Base-by-base conservation (phyloP, 2,113 vertebrate genomes). In the Spermophilus dauricus region DNA sequence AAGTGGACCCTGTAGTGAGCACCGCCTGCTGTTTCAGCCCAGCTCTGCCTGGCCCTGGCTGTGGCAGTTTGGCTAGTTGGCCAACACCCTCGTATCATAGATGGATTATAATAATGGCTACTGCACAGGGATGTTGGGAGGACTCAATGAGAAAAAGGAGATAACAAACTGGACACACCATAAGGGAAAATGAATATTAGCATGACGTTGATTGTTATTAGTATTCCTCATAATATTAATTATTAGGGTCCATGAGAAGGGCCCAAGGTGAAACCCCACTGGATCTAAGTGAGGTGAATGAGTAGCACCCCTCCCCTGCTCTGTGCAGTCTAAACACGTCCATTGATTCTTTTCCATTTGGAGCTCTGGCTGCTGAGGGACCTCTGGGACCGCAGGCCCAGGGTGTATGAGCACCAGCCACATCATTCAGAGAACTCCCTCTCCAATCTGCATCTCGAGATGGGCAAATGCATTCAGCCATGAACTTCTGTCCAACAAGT, bases 391-490 rank as follows among this genome's bases (percentile, higher is more conserved):
- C 39, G 63, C 70, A 69, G 72, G 70, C 69, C 30, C n/a, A 14
- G 67, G 37, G 39, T 45, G 1, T 9, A 1, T 0, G n/a, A 45
- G 80, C 86, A 97, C 97, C 95, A 95, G 97, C 97, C 89, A 89
- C 92, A 10, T 73, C 93, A 77, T 76, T 98, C 97, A 77, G 84
- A 97, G 97, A 97, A 97, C 4, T 32, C 94, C 89, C 97, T 97
- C 96, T 26, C 96, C 37, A 96, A 97, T 88, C 96, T 95, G 86
- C 97, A 42, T 96, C 97, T 95, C n/a, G 87, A 95, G 95, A 98
- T 96, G 97, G 97, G 95, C 95, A 98, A 96, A 94, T 96, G 96
- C 75, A 93, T 51, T 78, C 96, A 97, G 92, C 76, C 26, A 95
- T 12, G 91, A 96, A 97, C 96, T 95, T 89, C 80, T 39, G 96